Evolutionary conservation across 2,113 vertebrate species (phyloP).

Genomic region (Rhombomys opimus): DNA sequence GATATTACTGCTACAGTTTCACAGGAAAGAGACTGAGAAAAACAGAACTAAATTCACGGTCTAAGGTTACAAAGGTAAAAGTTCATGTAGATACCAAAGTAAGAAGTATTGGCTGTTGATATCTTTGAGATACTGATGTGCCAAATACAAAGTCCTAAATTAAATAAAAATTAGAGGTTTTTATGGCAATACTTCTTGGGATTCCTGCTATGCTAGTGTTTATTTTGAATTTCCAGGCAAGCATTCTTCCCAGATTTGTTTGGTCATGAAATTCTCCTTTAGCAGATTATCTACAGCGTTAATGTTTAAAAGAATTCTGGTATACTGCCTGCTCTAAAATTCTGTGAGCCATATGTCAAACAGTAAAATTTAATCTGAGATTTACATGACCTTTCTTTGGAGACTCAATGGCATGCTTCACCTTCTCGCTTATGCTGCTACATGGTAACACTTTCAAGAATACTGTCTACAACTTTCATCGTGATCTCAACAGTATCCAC

Average conservation of each 20-base stretch:
- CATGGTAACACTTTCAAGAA: background rate
- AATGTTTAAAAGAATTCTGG: background rate
- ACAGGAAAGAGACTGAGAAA: background rate
- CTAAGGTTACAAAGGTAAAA: background rate
- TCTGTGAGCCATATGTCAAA: background rate
- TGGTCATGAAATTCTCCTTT: background rate
- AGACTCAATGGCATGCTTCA: background rate
- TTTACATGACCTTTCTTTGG: background rate
- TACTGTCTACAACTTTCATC: background rate
- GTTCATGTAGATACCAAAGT: background rate
- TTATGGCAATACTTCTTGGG: background rate
- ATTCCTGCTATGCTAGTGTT: background rate
- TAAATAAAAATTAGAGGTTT: background rate
- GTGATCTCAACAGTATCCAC: background rate
- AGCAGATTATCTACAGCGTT: background rate
- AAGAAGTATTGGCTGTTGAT: background rate
- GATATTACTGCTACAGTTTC: background rate
- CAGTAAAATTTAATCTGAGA: background rate
- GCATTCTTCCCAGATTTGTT: background rate
- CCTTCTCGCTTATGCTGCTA: background rate
- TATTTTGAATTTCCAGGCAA: background rate
- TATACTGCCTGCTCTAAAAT: background rate
- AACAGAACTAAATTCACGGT: background rate
- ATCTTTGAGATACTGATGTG: background rate
- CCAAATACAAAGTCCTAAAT: conserved; percentile 8